These are phyloP conservation scores for Rhodophaea formosa DNA, from an alignment of 2,888 invertebrate genomes.

Conservation along the genomic window DNA sequence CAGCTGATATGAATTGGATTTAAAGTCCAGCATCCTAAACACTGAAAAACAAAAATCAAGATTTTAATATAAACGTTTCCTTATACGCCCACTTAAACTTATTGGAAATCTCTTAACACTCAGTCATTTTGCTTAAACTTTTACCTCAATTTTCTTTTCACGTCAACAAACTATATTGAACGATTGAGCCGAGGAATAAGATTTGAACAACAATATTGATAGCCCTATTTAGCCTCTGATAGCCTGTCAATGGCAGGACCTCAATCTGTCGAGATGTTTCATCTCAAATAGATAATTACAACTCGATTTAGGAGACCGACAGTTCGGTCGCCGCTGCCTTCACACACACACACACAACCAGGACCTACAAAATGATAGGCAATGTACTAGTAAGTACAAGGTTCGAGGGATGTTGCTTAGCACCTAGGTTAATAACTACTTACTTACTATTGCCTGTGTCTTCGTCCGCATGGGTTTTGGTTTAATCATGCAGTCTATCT, in stretches of 20 bases:
- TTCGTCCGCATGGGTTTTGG: too few relatives aligned
- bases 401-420: too few relatives aligned
- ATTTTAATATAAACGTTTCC: too few relatives aligned
- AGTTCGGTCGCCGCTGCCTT: constrained; percentile 8
- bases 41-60: too few relatives aligned
- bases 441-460: too few relatives aligned
- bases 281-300: constrained; percentile 47
- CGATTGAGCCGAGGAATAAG: constrained; percentile 21
- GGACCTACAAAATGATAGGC: not conserved
- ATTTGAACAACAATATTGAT: constrained; percentile 38
- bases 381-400: too few relatives aligned
- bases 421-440: too few relatives aligned
- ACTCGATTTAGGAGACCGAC: constrained; percentile 28
- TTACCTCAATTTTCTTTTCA: constrained; percentile 22
- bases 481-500: too few relatives aligned
- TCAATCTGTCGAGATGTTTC: constrained; percentile 40
- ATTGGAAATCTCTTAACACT: not conserved
- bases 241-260: constrained; percentile 51
- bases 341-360: not conserved
- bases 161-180: constrained; percentile 21
- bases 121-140: constrained; percentile 5
- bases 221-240: constrained; percentile 38
- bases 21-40: too few relatives aligned
- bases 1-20: too few relatives aligned
- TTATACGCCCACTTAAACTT: too few relatives aligned